Conservation (phyloP, 2,797 vertebrate genomes). For the Emys orbicularis region DNA sequence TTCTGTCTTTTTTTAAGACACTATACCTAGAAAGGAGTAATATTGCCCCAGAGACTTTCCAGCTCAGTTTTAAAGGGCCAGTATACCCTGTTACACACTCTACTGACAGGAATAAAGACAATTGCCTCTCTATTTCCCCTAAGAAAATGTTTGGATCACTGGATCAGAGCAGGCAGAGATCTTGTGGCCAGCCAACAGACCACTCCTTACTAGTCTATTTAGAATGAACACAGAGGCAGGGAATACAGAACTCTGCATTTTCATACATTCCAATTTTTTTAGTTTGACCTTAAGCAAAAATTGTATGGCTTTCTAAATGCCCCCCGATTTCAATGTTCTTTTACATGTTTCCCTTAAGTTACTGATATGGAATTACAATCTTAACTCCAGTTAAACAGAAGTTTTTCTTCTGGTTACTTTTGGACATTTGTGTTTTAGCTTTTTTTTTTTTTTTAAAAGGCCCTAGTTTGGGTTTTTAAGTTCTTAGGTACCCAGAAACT, state of each 20-base stretch:
- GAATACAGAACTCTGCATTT: not conserved
- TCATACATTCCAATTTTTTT: not conserved
- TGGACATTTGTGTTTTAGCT: not conserved
- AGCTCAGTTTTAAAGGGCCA: not conserved
- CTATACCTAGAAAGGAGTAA: not conserved
- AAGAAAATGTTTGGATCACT: not conserved
- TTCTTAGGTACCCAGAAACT: constrained; percentile 16
- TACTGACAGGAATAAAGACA: not conserved
- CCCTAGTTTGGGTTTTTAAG: constrained; percentile 42
- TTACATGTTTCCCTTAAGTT: not conserved
- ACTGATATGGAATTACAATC: constrained; percentile 23
- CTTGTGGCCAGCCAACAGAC: not conserved
- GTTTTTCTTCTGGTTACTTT: constrained; percentile 4
- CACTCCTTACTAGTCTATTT: not conserved
- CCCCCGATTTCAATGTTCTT: constrained; percentile 15
- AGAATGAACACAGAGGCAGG: not conserved
- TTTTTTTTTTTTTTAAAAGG: constrained; percentile 48
- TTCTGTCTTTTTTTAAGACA: not conserved
- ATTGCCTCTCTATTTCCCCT: not conserved
- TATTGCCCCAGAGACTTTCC: not conserved
- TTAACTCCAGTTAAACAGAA: constrained; percentile 18
- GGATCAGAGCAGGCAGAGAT: not conserved
- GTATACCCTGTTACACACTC: not conserved
- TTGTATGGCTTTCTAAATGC: constrained; percentile 32
- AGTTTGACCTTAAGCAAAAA: constrained; percentile 15